Base-by-base conservation (phyloP, 37 sponge, comb jelly and placozoan species). In the Cladorhizidae sp. region DNA sequence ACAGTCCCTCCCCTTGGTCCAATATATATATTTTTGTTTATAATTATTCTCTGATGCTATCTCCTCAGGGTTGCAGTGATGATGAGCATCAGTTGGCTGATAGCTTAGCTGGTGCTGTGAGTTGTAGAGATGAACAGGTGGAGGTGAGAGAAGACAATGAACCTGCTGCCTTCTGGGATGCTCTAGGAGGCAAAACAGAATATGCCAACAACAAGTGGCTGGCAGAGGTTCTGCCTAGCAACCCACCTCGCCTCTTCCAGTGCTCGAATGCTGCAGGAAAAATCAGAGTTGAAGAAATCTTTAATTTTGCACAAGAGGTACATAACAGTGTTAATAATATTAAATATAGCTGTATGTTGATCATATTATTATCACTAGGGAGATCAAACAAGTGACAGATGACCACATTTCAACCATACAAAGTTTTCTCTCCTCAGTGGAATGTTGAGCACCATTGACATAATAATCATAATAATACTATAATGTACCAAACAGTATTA, bases 201-300 rank as follows among this genome's bases (percentile, higher is more conserved):
- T 97, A 97, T 56, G 88, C 91, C 45, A 75, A 71, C 42, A 70
- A 80, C 35, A 80, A 71, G 80, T 71, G 74, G 75, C 57, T 84
- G 51, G 84, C 81, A 40, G 69, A 84, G 67, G 73, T 77, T 42
- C 37, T 78, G 11, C 87, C 89, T n/a, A 35, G 86, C 58, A 75
- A 86, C 64, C 88, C 95, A 9, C 90, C 97, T 25, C 77, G 97
- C 5, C 94, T 97, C 62, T 94, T 97, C 85, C 97, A 97, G 78
- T 91, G 94, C 65, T 89, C 91, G 72, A 97, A 95, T 75, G 98
- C 98, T 38, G 71, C 79, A 40, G 98, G 98, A 42, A 42, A 75
- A 28, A 93, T 97, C 82, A 82, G 42, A 40, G 98, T 93, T 3
- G 98, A 97, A 68, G 98, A 97, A 77, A 95, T 97, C 73, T 90